phyloP scores from a whole-genome alignment of 2,888 invertebrate genomes.

The Drosophila kanekoi region DNA sequence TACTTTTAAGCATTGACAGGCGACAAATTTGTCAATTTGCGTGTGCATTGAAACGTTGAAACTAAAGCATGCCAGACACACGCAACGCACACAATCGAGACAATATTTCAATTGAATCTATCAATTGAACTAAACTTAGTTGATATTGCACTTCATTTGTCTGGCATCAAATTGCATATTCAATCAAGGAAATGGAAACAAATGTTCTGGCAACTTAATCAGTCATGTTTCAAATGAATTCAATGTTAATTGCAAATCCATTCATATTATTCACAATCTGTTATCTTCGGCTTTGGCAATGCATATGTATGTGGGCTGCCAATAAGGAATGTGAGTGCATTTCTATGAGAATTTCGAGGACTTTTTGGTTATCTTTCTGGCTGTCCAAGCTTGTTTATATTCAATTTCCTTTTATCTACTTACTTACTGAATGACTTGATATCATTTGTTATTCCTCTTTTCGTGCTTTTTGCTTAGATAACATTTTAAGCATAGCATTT shows the following conservation, averaged over 20 bases:
- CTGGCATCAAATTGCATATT: conserved; percentile 12
- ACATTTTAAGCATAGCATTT: background rate
- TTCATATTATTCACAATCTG: no score
- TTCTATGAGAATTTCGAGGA: background rate
- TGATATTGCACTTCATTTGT: conserved; percentile 12
- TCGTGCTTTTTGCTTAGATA: background rate
- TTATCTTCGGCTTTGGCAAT: no score
- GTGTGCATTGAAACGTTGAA: conserved; percentile 23
- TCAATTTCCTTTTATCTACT: no score
- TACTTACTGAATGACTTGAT: no score
- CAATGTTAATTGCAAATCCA: background rate
- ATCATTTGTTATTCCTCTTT: background rate
- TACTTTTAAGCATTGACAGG: conserved; percentile 46
- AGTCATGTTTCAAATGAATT: background rate
- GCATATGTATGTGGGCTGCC: no score
- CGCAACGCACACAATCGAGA: background rate
- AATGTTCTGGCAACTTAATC: background rate
- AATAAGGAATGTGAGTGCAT: no score
- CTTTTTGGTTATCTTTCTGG: no score
- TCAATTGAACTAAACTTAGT: conserved; percentile 2
- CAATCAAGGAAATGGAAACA: background rate
- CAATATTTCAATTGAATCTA: conserved; percentile 12
- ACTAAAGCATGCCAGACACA: background rate
- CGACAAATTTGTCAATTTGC: conserved; percentile 57
- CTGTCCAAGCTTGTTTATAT: no score